Evolutionary conservation across 2,888 invertebrate genomes (phyloP).

Genomic region (Adelphocoris suturalis): DNA sequence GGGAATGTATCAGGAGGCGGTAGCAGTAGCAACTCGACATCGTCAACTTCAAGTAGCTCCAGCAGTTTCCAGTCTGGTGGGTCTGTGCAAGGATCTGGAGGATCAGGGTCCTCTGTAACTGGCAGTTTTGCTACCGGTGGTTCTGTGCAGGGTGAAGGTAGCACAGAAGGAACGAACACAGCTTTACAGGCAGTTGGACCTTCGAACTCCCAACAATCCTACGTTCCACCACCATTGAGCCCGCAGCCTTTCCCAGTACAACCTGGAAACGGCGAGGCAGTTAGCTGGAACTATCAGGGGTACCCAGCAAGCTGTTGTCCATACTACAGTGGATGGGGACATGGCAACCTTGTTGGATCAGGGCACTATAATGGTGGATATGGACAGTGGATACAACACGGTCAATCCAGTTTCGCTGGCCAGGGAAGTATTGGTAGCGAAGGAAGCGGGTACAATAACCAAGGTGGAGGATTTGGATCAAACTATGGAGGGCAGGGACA

Average conservation of each 20-base stretch:
- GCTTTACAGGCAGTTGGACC: not conserved
- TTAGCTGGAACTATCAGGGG: conserved; percentile 70
- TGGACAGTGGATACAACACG: conserved; percentile 63
- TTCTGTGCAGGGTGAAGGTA: conserved; percentile 40
- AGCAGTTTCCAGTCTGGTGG: conserved; percentile 68
- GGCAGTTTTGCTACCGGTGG: conserved; percentile 68
- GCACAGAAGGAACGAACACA: not conserved
- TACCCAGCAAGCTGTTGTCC: conserved; percentile 64
- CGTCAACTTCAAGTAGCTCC: not conserved
- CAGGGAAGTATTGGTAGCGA: conserved; percentile 58
- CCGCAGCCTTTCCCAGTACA: conserved; percentile 41
- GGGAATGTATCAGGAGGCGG: conserved; percentile 66
- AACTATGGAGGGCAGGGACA: conserved; percentile 17
- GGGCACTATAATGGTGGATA: conserved; percentile 54
- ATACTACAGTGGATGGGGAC: conserved; percentile 67
- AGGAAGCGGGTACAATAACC: not conserved
- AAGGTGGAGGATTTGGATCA: not conserved
- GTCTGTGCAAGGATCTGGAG: conserved; percentile 61
- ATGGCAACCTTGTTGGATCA: conserved; percentile 58
- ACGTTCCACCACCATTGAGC: not conserved
- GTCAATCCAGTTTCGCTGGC: conserved; percentile 16
- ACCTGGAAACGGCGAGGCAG: conserved; percentile 47
- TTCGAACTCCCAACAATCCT: not conserved
- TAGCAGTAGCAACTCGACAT: conserved; percentile 40
- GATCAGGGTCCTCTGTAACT: conserved; percentile 56